These are phyloP conservation scores for Pontoporia blainvillei DNA, from an alignment of 2,113 vertebrate species.

Conservation along the genomic window DNA sequence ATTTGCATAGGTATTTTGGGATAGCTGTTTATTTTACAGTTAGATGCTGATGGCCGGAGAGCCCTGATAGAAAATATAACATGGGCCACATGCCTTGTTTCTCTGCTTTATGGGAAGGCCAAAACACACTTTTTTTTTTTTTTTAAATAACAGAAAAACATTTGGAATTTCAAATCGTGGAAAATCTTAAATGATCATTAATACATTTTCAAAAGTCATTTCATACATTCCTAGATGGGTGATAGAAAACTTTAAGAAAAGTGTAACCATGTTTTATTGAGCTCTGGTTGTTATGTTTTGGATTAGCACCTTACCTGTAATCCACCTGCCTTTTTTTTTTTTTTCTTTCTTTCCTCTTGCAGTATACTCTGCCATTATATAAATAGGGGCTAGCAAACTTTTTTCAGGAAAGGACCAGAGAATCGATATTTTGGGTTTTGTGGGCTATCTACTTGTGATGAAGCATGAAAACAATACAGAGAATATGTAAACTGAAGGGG, in stretches of 20 bases:
- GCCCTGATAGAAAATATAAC: rapidly evolving
- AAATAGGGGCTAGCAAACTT: background rate
- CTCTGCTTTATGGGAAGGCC: background rate
- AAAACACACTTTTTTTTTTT: background rate
- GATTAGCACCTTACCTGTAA: no score
- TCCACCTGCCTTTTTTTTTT: background rate
- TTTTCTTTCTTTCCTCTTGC: no score
- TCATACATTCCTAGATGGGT: background rate
- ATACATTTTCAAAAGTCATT: background rate
- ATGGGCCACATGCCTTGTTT: background rate
- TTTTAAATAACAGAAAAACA: background rate
- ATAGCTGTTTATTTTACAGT: background rate
- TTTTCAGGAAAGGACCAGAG: background rate
- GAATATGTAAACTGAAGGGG: background rate
- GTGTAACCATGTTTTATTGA: background rate
- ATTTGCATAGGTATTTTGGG: background rate
- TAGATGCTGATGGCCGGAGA: background rate
- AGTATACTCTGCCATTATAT: background rate
- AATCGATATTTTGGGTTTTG: background rate
- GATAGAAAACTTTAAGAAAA: background rate
- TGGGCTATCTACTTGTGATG: no score
- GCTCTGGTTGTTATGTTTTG: background rate
- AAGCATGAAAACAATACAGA: background rate
- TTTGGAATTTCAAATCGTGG: background rate
- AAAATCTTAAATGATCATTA: background rate